Evolutionary conservation across 2,888 invertebrate genomes (phyloP).

Genomic region (Ecdyonurus torrentis): DNA sequence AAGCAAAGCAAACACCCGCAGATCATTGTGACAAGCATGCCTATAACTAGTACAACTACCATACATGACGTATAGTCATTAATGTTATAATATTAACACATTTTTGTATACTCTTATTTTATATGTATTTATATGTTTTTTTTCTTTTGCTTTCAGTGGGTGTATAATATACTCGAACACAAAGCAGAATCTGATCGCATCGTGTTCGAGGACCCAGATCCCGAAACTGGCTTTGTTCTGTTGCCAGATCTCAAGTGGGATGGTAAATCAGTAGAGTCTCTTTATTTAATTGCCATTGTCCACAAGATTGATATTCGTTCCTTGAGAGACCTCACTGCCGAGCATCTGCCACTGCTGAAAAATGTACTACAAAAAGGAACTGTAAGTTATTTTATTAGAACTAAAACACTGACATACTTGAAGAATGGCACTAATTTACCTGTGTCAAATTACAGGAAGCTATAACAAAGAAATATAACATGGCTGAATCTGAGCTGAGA

Average conservation of each 20-base stretch:
- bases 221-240: conserved; percentile 68
- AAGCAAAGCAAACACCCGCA: no score
- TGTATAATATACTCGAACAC: conserved; percentile 87
- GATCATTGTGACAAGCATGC: no score
- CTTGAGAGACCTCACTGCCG: conserved; percentile 59
- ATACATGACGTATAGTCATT: conserved; percentile 13
- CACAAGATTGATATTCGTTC: conserved; percentile 59
- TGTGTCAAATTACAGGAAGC: background rate
- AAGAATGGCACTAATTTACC: background rate
- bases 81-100: background rate
- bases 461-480: background rate
- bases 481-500: background rate
- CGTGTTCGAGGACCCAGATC: conserved; percentile 61
- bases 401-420: background rate
- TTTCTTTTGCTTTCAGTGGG: conserved; percentile 57
- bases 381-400: conserved; percentile 29
- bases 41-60: background rate
- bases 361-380: conserved; percentile 61
- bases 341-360: conserved; percentile 64
- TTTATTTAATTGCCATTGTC: conserved; percentile 74
- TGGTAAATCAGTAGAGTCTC: conserved; percentile 49
- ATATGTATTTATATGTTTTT: conserved; percentile 6
- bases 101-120: background rate
- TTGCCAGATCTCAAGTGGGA: conserved; percentile 96
- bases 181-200: conserved; percentile 80